Base-by-base conservation (phyloP, 2,888 invertebrate genomes). In the Ophion costatus region DNA sequence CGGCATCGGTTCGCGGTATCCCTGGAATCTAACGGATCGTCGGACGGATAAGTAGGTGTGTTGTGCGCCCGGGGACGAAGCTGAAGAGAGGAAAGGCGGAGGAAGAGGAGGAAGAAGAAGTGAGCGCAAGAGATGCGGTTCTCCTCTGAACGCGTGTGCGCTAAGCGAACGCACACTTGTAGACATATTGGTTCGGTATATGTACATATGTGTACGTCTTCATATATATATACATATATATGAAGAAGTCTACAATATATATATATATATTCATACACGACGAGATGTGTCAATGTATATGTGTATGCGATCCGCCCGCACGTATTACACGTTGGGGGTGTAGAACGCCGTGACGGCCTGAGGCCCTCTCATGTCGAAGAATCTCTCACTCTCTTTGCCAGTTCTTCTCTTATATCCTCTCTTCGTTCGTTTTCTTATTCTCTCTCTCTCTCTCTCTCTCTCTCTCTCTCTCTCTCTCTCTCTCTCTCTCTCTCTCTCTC, bases 1-100 rank as follows among this genome's bases (percentile, higher is more conserved):
- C n/a, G 66, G 82, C 74, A 80, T 69, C 75, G 83, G 83, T 84
- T 83, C 81, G 84, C 83, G 87, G 88, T 89, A 90, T 90, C 89
- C 89, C 85, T 86, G 90, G 91, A 91, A 92, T 92, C 91, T 92
- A 92, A 92, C 92, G 92, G 91, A 88, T 90, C 88, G 86, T 83
- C 84, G 87, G 87, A 82, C 87, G 87, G 88, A 89, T 90, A 89
- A 89, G 87, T 89, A 89, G 90, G 88, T 89, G 89, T 90, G 88
- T 85, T 85, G 85, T 59, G 74, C 82, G 85, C 85, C 85, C 69
- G 85, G 80, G 82, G 85, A 82, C 67, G 61, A 45, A 59, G 78
- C 57, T 45, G 57, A 57, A 79, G 73, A 63, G 71, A 76, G 61
- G 67, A 33, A 67, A 70, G 67, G 45, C 11, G 42, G 73, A 77